These are phyloP conservation scores for Epinephelus cyanopodus DNA, from an alignment of 2,113 vertebrate genomes.

Conservation along the genomic window DNA sequence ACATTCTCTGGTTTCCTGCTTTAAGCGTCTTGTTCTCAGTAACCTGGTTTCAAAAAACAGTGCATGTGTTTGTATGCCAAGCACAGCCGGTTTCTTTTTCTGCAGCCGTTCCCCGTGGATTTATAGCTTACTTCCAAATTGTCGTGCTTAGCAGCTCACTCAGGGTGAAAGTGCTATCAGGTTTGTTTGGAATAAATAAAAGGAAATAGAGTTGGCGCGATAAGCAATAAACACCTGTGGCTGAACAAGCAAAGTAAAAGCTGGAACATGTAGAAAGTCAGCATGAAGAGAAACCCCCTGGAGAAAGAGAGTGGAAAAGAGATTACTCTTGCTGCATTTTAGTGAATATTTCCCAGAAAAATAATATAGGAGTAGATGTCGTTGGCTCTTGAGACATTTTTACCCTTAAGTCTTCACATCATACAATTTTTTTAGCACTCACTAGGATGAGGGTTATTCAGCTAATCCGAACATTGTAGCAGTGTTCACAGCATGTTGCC, in stretches of 20 bases:
- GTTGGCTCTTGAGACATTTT: background rate
- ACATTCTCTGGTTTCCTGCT: background rate
- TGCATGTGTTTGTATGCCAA: conserved; percentile 1
- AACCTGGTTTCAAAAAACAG: background rate
- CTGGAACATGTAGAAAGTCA: background rate
- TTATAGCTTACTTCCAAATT: conserved; percentile 11
- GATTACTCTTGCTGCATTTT: background rate
- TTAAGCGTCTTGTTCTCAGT: background rate
- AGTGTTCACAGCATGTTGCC: background rate
- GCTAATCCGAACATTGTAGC: background rate
- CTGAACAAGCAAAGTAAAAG: conserved; percentile 2
- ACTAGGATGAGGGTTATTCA: background rate
- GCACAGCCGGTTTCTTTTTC: conserved; percentile 8
- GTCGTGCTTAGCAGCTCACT: conserved; percentile 5
- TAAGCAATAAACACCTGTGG: conserved; percentile 7
- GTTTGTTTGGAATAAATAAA: conserved; percentile 19
- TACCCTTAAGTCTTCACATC: background rate
- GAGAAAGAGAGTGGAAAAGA: background rate
- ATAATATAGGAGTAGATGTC: background rate
- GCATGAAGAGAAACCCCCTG: background rate
- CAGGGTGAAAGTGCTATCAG: background rate
- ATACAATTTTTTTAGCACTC: background rate
- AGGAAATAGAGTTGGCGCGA: background rate
- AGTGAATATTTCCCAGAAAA: background rate
- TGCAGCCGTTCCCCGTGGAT: conserved; percentile 24